Evolutionary conservation across 2,113 vertebrate genomes (phyloP).

Genomic region (Columba janthina): DNA sequence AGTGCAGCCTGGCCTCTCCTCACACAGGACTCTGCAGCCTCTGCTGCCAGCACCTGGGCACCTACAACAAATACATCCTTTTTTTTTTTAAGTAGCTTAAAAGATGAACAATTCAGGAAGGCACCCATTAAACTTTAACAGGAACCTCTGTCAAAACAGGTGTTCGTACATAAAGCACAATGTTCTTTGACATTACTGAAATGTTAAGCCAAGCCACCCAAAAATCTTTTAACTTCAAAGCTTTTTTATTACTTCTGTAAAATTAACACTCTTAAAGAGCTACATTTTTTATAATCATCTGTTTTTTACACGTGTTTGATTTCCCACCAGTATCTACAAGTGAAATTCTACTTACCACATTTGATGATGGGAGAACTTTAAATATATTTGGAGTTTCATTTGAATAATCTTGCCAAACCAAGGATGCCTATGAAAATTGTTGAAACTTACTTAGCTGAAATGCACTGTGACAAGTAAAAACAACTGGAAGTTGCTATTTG

Average conservation of each 20-base stretch:
- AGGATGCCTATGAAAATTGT: background rate
- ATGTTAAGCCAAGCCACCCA: background rate
- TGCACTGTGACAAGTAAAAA: background rate
- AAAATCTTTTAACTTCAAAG: background rate
- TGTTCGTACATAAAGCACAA: background rate
- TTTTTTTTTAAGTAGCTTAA: background rate
- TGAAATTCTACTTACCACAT: background rate
- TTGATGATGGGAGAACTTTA: background rate
- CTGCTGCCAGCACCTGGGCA: fast-evolving
- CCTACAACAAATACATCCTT: background rate
- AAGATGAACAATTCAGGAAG: background rate
- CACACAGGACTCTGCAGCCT: too few species aligned
- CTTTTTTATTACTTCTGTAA: background rate
- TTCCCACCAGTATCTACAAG: background rate
- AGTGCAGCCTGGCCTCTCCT: fast-evolving
- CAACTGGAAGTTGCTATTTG: background rate
- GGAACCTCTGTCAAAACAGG: background rate
- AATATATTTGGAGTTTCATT: background rate
- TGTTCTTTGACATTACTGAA: background rate
- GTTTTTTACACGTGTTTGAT: background rate
- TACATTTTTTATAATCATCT: background rate
- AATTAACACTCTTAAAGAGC: background rate
- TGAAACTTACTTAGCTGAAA: background rate
- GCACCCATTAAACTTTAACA: background rate
- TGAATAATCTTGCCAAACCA: background rate